Base-by-base conservation (phyloP, 2,888 invertebrate genomes). In the Brenthis hecate region DNA sequence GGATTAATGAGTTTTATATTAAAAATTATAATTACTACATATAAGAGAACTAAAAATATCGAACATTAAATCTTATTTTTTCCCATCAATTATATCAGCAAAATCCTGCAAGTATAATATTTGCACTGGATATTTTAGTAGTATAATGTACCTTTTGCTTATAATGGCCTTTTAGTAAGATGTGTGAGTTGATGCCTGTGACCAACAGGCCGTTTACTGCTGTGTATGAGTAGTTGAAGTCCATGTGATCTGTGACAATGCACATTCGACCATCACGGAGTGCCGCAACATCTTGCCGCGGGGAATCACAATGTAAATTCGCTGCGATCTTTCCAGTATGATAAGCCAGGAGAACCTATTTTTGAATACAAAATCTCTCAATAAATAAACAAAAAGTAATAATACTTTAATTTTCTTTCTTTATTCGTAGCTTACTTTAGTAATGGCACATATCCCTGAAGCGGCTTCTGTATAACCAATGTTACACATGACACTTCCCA, bases 221-320 rank as follows among this genome's bases (percentile, higher is more conserved):
- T 1, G 81, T 75, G 61, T 84, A 89, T 2, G 81, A 94, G 50
- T 95, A 94, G 14, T 88, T 81, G 88, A 95, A 95, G 0, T 77
- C 89, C 69, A 81, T 93, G 86, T 86, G 89, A 64, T 93, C 95
- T 0, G 91, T 92, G 5, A 96, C 92, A 8, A 96, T 92, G 77
- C 90, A 78, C 53, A 94, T 84, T 55, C 91, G 86, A 0, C 94
- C 94, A 1, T 94, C 93, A 3, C 86, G 85, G 13, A 95, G 76
- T 32, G 93, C 93, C 28, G 85, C 84, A 0, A 94, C 76, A 56
- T 93, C 93, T 36, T 88, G 82, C 3, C 94, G 88, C 0, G 96
- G 95, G 0, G 80, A 85, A 0, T 92, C 86, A 80, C 91, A 96
- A 82, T 97, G 94, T 16, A 97, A 86, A 84, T 97, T 97, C 0